A percentile compares a stretch with the other conserved stretches of the same genome.
Evolutionary conservation across 2,113 vertebrate genomes (phyloP).

Genomic region (Hemichromis elongatus): DNA sequence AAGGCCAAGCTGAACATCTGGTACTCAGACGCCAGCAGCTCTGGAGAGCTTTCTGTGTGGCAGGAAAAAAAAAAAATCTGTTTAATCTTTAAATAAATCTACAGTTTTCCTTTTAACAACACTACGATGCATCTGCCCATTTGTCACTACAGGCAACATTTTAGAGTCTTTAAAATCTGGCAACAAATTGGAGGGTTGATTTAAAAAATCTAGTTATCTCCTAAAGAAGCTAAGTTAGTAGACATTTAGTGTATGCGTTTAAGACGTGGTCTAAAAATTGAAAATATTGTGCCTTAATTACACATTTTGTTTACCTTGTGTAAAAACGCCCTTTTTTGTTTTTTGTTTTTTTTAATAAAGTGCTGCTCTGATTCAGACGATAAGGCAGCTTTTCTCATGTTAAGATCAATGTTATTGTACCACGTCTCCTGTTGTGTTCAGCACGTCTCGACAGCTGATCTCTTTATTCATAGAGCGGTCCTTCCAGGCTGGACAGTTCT

Average conservation of each 20-base stretch:
- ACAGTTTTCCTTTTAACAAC: background rate
- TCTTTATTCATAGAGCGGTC: background rate
- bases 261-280: background rate
- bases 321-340: background rate
- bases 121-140: background rate
- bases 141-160: background rate
- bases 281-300: background rate
- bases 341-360: background rate
- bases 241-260: background rate
- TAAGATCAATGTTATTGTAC: background rate
- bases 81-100: background rate
- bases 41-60: background rate
- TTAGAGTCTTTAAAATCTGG: background rate
- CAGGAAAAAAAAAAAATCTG: background rate
- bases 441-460: background rate
- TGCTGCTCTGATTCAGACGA: background rate
- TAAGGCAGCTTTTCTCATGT: background rate
- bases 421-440: fast-evolving
- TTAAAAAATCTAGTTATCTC: background rate
- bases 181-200: background rate
- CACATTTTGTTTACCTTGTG: background rate
- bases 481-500: background rate
- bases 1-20: background rate
- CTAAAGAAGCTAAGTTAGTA: background rate
- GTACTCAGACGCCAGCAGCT: background rate